A percentile compares a stretch with the other conserved stretches of the same genome.
Conservation (phyloP, 2,888 invertebrate species). For the Drosophila neotestacea region DNA sequence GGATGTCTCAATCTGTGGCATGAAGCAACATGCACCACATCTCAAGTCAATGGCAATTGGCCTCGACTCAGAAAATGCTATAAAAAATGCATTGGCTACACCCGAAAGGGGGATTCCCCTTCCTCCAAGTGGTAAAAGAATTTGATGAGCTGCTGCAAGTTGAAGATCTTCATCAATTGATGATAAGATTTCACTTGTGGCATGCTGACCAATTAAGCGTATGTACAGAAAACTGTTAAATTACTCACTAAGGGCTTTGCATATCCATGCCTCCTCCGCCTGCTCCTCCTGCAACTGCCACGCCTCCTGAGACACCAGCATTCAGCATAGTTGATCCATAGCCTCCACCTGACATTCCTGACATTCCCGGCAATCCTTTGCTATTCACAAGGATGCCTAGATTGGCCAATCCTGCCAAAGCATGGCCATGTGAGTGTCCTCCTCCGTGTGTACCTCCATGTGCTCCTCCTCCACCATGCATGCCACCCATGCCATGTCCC, state of each 20-base stretch:
- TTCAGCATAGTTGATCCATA: slow-evolving; percentile 58
- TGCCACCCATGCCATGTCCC: slow-evolving; percentile 24
- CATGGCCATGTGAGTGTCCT: slow-evolving; percentile 74
- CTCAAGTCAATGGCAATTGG: slow-evolving; percentile 58
- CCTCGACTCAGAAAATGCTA: slow-evolving; percentile 44
- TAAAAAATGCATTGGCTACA: slow-evolving; percentile 29
- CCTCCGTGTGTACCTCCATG: slow-evolving; percentile 11
- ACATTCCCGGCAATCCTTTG: slow-evolving; percentile 53
- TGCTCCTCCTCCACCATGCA: slow-evolving; percentile 28
- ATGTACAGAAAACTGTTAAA: slow-evolving; percentile 26
- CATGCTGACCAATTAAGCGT: slow-evolving; percentile 49
- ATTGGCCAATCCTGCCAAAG: slow-evolving; percentile 76
- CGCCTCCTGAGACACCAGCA: slow-evolving; percentile 61
- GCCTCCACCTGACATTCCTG: slow-evolving; percentile 41
- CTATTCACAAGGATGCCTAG: slow-evolving; percentile 75
- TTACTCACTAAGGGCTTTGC: slow-evolving; percentile 73
- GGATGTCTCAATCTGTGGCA: slow-evolving; percentile 50
- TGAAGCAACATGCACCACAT: slow-evolving; percentile 7
- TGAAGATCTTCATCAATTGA: slow-evolving; percentile 69
- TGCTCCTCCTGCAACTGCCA: slow-evolving; percentile 57
- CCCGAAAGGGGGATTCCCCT: background rate
- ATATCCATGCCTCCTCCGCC: slow-evolving; percentile 61
- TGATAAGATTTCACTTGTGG: slow-evolving; percentile 72
- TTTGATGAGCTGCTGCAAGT: slow-evolving; percentile 54
- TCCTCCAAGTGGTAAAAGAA: slow-evolving; percentile 33